Conservation (phyloP, 2,888 invertebrate genomes). For the Hyppa rectilinea region DNA sequence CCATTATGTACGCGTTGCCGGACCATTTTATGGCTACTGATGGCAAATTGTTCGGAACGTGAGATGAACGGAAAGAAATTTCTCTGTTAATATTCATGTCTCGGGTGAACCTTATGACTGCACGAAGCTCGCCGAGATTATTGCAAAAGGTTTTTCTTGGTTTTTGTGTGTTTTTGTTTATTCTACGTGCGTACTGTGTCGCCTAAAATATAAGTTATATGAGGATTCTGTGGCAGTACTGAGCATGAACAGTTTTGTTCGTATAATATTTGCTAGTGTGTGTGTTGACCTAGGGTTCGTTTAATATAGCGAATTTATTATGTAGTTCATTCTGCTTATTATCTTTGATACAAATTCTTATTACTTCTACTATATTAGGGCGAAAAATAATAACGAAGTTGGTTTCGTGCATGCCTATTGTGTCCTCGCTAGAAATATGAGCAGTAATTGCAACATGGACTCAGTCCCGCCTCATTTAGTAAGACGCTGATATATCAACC, state of each 20-base stretch:
- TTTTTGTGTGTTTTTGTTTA: constrained; percentile 68
- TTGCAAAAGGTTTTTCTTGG: constrained; percentile 67
- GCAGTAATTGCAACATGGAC: background rate
- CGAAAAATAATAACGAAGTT: constrained; percentile 22
- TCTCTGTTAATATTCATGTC: constrained; percentile 83
- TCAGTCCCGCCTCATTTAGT: background rate
- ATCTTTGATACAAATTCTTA: constrained; percentile 19
- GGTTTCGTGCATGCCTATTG: background rate
- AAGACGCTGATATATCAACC: background rate
- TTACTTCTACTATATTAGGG: constrained; percentile 17
- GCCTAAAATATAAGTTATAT: constrained; percentile 69
- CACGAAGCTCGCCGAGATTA: constrained; percentile 70
- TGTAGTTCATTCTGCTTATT: constrained; percentile 26
- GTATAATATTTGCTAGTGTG: constrained; percentile 30
- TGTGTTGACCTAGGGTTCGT: constrained; percentile 12
- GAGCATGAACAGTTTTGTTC: constrained; percentile 24
- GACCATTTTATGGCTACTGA: constrained; percentile 85
- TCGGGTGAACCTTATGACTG: constrained; percentile 73
- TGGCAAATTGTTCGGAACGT: constrained; percentile 83
- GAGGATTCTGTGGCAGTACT: constrained; percentile 49
- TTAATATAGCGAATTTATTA: constrained; percentile 34
- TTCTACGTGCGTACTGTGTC: constrained; percentile 68
- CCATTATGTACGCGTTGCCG: constrained; percentile 83
- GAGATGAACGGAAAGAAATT: constrained; percentile 71
- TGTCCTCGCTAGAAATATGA: background rate